Conservation (phyloP, 2,888 invertebrate species). For the Acrocera orbiculus region DNA sequence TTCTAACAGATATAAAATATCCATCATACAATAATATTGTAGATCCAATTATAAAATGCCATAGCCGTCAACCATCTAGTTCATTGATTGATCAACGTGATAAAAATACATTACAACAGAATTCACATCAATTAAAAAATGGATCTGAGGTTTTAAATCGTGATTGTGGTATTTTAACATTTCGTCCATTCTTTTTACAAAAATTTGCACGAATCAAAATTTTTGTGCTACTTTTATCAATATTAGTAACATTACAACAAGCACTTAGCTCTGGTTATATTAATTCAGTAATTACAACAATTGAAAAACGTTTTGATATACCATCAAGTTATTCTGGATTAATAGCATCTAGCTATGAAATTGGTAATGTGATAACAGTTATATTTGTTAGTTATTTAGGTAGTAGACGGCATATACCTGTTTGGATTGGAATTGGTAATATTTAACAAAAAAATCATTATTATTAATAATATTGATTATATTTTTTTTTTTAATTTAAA, state of each 20-base stretch:
- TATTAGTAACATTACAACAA: slow-evolving; percentile 79
- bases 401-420: slow-evolving; percentile 78
- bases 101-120: slow-evolving; percentile 31
- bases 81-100: slow-evolving; percentile 51
- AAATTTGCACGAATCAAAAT: slow-evolving; percentile 82
- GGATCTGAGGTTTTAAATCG: slow-evolving; percentile 42
- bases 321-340: slow-evolving; percentile 84
- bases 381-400: slow-evolving; percentile 92
- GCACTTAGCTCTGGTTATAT: slow-evolving; percentile 82
- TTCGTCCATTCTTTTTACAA: slow-evolving; percentile 72
- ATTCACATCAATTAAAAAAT: slow-evolving; percentile 10
- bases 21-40: slow-evolving; percentile 14
- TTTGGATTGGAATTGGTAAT: slow-evolving; percentile 80
- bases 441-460: not conserved
- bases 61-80: slow-evolving; percentile 64
- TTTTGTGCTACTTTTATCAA: slow-evolving; percentile 73
- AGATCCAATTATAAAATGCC: slow-evolving; percentile 43
- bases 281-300: slow-evolving; percentile 91
- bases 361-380: slow-evolving; percentile 87
- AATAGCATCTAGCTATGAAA: slow-evolving; percentile 87
- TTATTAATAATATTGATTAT: not conserved
- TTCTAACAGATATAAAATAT: slow-evolving; percentile 20
- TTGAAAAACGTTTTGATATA: slow-evolving; percentile 88
- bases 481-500: slow-evolving; percentile 17
- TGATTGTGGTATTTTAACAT: slow-evolving; percentile 77